Base-by-base conservation (phyloP, 2,888 invertebrate genomes). In the Trissoscelio sp. region DNA sequence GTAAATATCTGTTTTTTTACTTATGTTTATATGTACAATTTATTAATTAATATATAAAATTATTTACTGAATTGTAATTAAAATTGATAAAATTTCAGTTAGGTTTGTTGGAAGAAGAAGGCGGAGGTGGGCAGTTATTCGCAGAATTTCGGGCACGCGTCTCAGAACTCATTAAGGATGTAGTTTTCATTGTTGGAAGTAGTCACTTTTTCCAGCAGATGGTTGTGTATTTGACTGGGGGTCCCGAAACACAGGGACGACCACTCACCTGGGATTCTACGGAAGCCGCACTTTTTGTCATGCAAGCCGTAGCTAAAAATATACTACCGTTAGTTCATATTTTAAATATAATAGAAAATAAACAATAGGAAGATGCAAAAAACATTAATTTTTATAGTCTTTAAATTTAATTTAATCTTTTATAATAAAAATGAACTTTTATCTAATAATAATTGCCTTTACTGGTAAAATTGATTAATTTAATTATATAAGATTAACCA, bases 101-200 rank as follows among this genome's bases (percentile, higher is more conserved):
- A 67, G 91, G 91, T 51, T 84, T 91, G 11, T 88, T 91, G 1
- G 91, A 91, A 79, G 91, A 91, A 73, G 90, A 91, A 79, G 90
- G 88, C 1, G 93, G 93, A 79, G 93, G 94, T 20, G 92, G 92
- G 0, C 94, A 94, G 83, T 94, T 97, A 92, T 93, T 98, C 94
- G 94, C 93, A 73, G 96, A 96, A 85, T 97, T 97, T 92, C 94
- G 99, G 82, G 92, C 94, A 84, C 95, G 97, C 89, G 98, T 98
- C 14, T 96, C 96, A 28, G 99, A 99, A 89, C 92, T 99, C 73
- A 96, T 99, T 82, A 98, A 98, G 91, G 99, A 99, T 90, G 97
- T 99, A 51, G 97, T 98, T 44, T 99, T 99, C 92, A 97, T 99
- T 67, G 96, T 99, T 81, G 98, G 98, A 0, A 98, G 98, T 28